phyloP scores from a whole-genome alignment of 2,888 invertebrate genomes.

The Drosophila paucipuncta region DNA sequence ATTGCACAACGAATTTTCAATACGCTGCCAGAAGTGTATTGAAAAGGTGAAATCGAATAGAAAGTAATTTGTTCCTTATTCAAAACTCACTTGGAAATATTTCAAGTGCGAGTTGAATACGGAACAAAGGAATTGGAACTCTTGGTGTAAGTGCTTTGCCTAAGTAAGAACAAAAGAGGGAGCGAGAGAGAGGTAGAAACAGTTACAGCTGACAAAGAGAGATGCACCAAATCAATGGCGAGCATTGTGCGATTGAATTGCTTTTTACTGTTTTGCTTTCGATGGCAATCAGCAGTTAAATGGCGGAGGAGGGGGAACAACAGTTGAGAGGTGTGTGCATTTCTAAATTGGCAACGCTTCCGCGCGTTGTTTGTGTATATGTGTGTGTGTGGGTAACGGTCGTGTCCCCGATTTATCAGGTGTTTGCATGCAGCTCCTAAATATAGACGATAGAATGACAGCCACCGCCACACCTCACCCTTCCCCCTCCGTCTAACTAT shows the following conservation, averaged over 20 bases:
- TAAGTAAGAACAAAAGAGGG: background rate
- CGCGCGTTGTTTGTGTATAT: background rate
- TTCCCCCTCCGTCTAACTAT: background rate
- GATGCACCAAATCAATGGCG: background rate
- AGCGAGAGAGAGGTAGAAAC: background rate
- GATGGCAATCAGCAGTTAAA: conserved; percentile 27
- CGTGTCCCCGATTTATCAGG: conserved; percentile 83
- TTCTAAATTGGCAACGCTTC: conserved; percentile 47
- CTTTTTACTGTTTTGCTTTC: conserved; percentile 7
- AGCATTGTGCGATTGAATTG: conserved; percentile 33
- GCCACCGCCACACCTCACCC: background rate
- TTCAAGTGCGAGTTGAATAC: background rate
- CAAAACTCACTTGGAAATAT: background rate
- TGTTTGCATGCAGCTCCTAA: conserved; percentile 81
- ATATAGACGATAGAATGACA: conserved; percentile 59
- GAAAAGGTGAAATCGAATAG: background rate
- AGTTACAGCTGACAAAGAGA: background rate
- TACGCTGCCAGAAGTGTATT: conserved; percentile 3
- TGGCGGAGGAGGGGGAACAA: background rate
- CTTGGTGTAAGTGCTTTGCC: background rate
- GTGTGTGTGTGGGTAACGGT: background rate
- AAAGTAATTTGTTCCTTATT: background rate
- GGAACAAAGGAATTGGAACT: background rate
- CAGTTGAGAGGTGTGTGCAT: background rate
- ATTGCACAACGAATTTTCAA: conserved; percentile 12